These are phyloP conservation scores for Apotomis turbidana DNA, from an alignment of 2,888 invertebrate species.

Conservation along the genomic window DNA sequence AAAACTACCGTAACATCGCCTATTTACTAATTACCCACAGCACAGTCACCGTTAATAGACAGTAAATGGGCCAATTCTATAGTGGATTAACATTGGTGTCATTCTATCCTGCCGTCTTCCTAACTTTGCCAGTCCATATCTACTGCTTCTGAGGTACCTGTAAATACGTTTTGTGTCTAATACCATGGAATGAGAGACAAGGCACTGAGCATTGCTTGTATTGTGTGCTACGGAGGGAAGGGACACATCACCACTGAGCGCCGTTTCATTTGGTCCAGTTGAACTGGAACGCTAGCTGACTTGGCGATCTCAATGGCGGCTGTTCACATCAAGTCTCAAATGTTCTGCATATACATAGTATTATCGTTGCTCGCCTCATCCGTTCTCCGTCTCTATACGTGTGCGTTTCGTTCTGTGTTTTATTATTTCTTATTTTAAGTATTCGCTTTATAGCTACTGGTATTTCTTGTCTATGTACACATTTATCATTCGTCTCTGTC, in stretches of 20 bases:
- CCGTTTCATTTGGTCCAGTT: background rate
- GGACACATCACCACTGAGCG: background rate
- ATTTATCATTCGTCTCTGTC: too few relatives aligned
- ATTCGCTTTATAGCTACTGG: too few relatives aligned
- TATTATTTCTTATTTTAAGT: background rate
- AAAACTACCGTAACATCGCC: slow-evolving; percentile 15
- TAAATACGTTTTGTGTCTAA: slow-evolving; percentile 20
- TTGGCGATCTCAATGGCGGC: background rate
- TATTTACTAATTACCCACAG: slow-evolving; percentile 29
- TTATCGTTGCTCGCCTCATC: too few relatives aligned
- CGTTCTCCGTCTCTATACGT: too few relatives aligned
- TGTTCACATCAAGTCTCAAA: too few relatives aligned
- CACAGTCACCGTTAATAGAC: slow-evolving; percentile 23
- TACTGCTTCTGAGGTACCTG: slow-evolving; percentile 24
- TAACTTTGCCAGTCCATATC: slow-evolving; percentile 34
- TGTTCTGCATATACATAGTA: too few relatives aligned
- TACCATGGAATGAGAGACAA: slow-evolving; percentile 19
- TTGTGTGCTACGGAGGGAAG: slow-evolving; percentile 6
- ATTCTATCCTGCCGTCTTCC: slow-evolving; percentile 32
- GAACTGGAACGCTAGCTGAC: slow-evolving; percentile 8
- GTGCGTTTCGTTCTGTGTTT: too few relatives aligned
- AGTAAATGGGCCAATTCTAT: slow-evolving; percentile 19
- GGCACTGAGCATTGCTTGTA: slow-evolving; percentile 13
- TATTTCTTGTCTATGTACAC: too few relatives aligned
- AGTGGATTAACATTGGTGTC: slow-evolving; percentile 36